Evolutionary conservation across 23 tunicate genomes (phyloP), one percentile per base, ranked within the genome.

Genomic region (Styela clava): DNA sequence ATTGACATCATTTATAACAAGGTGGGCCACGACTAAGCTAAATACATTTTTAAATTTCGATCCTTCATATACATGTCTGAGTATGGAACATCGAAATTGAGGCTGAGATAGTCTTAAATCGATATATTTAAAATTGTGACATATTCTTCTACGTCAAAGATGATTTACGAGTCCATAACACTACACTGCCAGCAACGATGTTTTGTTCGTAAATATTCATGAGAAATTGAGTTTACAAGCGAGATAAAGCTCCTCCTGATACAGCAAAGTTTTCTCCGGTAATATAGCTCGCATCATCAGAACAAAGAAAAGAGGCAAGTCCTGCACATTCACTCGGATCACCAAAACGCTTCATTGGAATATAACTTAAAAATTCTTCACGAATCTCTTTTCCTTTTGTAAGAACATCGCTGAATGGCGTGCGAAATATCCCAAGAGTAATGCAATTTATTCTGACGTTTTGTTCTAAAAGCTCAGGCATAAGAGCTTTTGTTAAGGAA

Each of bases 201-300:
- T n/a, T n/a, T n/a, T n/a, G n/a, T n/a, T n/a, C n/a, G n/a, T n/a
- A n/a, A n/a, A n/a, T n/a, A n/a, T n/a, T n/a, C n/a, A n/a, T n/a
- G n/a, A n/a, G n/a, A n/a, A n/a, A n/a, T n/a, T n/a, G n/a, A n/a
- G n/a, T 71, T 71, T 30, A 71, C 77, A 71, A 31, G 27, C 98
- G 67, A 44, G 89, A 78, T 21, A 25, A 33, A 35, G 76, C 37
- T 27, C 98, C 98, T 9, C 98, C 98, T 18, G 83, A 62, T 2
- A 94, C 88, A 31, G 82, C 89, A 29, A 88, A 52, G 3, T 79
- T 88, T 94, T 94, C 98, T 5, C 98, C 98, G 1, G 98, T 94
- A 16, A 94, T 81, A 61, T 88, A 94, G 26, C 89, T 69, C 16
- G 98, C 92, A 20, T 85, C 98, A 33, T 88, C 87, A 0, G 94